Evolutionary conservation across 2,113 vertebrate species (phyloP).

Genomic region (Ptychochromis oligacanthus): DNA sequence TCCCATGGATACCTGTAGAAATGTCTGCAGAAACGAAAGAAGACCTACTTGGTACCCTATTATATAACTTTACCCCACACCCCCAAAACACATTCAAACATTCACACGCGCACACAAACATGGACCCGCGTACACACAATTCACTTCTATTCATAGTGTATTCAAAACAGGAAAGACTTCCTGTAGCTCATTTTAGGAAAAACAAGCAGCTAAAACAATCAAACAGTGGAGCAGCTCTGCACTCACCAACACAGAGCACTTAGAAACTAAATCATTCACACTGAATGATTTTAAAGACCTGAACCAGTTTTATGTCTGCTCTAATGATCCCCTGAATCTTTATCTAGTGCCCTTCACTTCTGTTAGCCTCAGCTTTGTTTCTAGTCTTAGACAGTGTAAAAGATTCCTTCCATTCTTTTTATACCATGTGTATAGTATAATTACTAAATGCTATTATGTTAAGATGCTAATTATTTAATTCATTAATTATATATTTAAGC

Average conservation of each 20-base stretch:
- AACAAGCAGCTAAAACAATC: constrained; percentile 75
- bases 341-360: not conserved
- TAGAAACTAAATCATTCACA: constrained; percentile 13
- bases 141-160: constrained; percentile 73
- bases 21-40: not conserved
- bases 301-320: not conserved
- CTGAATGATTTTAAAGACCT: constrained; percentile 4
- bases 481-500: not conserved
- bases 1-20: not conserved
- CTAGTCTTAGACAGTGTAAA: not conserved
- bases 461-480: not conserved
- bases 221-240: constrained; percentile 36
- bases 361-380: accelerated
- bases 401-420: not conserved
- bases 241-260: constrained; percentile 8
- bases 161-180: constrained; percentile 83
- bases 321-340: not conserved
- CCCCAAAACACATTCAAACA: not conserved
- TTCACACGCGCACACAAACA: not conserved
- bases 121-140: constrained; percentile 26
- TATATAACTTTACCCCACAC: not conserved
- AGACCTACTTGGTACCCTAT: not conserved
- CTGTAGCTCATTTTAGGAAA: constrained; percentile 78
- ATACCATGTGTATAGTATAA: not conserved
- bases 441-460: not conserved